Evolutionary conservation across 1,140 invertebrate genomes (phyloP).

Genomic region (Calycopis cecrops): DNA sequence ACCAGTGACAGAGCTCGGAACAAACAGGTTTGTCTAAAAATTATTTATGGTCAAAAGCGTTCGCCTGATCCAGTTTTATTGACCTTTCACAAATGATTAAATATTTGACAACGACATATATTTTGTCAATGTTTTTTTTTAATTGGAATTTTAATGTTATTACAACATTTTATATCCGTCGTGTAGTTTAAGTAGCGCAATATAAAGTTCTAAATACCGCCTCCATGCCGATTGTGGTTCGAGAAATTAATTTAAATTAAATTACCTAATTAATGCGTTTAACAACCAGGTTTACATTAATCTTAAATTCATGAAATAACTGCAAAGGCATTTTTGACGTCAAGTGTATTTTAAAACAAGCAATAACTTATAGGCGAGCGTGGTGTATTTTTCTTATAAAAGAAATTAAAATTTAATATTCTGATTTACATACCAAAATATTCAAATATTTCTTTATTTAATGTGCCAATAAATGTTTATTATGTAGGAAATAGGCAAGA

Average conservation of each 20-base stretch:
- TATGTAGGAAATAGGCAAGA: no score
- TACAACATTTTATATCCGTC: conserved; percentile 2
- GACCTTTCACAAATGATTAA: conserved; percentile 25
- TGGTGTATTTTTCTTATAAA: no score
- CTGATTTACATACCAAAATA: no score
- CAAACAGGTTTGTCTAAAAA: not conserved
- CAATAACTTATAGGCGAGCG: no score
- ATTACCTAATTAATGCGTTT: conserved; percentile 7
- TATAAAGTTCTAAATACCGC: not conserved
- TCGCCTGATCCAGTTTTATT: conserved; percentile 13
- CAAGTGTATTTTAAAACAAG: no score
- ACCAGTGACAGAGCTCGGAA: not conserved
- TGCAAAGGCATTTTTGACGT: no score
- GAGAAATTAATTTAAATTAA: conserved; percentile 1
- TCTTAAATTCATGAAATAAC: no score
- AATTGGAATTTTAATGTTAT: conserved; percentile 6
- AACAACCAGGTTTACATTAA: no score
- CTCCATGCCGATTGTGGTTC: not conserved
- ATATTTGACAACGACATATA: conserved; percentile 21
- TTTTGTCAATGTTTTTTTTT: conserved; percentile 12
- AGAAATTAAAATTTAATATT: no score
- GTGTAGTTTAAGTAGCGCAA: not conserved
- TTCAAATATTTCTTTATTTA: no score
- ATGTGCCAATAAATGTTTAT: no score
- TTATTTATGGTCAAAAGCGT: not conserved